A percentile compares a stretch with the other conserved stretches of the same genome.
These are phyloP conservation scores for Diaphora mendica DNA, from an alignment of 2,888 invertebrate species.

Conservation along the genomic window DNA sequence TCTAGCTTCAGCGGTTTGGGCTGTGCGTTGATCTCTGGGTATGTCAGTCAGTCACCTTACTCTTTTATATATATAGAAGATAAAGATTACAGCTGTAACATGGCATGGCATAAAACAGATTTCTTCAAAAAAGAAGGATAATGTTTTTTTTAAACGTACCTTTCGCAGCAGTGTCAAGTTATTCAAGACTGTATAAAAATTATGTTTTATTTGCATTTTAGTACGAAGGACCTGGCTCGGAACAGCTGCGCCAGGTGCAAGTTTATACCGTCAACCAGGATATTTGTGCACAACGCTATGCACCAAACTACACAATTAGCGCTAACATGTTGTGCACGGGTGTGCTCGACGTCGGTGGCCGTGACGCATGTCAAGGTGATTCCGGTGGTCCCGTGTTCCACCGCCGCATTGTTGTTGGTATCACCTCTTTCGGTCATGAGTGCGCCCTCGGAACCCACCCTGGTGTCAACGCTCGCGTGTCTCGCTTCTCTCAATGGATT, in stretches of 20 bases:
- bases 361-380: background rate
- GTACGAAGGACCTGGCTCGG: background rate
- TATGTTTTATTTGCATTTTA: background rate
- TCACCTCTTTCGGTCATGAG: slow-evolving; percentile 55
- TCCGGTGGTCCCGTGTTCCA: background rate
- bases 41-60: no score
- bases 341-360: background rate
- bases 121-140: background rate
- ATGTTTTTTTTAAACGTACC: no score
- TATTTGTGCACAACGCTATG: background rate
- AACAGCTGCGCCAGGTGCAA: background rate
- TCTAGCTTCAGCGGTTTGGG: no score
- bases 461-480: slow-evolving; percentile 20
- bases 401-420: background rate
- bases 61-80: no score
- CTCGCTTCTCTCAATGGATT: slow-evolving; percentile 31
- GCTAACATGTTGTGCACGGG: background rate
- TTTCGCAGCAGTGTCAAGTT: background rate
- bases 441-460: slow-evolving; percentile 58
- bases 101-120: background rate
- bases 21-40: no score
- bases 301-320: background rate
- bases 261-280: background rate
- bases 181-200: background rate
- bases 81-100: background rate